Evolutionary conservation across 2,888 invertebrate species (phyloP).

Genomic region (Patella pellucida): DNA sequence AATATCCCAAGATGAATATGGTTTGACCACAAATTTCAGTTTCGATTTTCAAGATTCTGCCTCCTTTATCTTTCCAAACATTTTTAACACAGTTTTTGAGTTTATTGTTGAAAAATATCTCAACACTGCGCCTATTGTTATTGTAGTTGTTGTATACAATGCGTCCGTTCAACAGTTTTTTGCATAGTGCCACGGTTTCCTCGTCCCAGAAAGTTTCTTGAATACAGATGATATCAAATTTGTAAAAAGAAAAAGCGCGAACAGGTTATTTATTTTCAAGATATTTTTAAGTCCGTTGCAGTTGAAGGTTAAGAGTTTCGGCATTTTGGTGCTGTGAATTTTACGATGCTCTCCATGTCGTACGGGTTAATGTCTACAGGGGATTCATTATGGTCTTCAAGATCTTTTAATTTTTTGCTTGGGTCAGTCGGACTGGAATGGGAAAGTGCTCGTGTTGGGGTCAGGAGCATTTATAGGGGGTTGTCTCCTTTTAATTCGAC

Average conservation of each 20-base stretch:
- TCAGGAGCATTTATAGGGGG: no score
- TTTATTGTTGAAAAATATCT: background rate
- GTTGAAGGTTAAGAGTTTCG: background rate
- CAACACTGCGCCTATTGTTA: background rate
- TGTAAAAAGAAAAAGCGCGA: background rate
- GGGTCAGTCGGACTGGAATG: no score
- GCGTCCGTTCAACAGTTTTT: background rate
- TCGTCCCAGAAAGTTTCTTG: conserved; percentile 1
- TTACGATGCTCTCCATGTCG: no score
- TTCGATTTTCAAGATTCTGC: background rate
- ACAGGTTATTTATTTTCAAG: background rate
- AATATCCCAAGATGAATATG: background rate
- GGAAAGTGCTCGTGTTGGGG: no score
- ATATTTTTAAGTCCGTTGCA: background rate
- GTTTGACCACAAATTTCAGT: background rate
- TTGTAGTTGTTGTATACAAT: background rate
- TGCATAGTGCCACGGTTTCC: background rate
- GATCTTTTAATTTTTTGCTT: no score
- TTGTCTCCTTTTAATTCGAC: no score
- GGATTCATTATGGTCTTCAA: no score
- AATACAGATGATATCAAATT: background rate
- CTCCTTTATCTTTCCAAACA: background rate
- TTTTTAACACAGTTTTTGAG: background rate
- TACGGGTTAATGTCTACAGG: no score
- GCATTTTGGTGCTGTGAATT: no score